Base-by-base conservation (phyloP, 2,797 vertebrate genomes). In the Tamandua tetradactyla region DNA sequence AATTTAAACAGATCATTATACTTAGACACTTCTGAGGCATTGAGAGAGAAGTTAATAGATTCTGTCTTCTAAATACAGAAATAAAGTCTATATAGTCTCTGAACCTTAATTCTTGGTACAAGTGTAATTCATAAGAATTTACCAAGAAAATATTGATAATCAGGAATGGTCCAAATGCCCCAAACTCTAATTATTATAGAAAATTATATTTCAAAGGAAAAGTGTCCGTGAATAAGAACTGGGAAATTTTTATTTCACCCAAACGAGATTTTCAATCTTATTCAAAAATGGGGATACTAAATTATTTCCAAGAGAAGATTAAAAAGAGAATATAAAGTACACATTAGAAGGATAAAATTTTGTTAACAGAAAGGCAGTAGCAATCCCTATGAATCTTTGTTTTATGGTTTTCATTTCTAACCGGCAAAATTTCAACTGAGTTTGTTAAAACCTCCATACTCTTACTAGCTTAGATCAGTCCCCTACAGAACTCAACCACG, bases 361-460 rank as follows among this genome's bases (percentile, higher is more conserved):
- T 82, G 44, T 59, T 83, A 95, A 96, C 42, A 83, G 17, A 78
- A 93, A 83, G 92, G 27, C 68, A 93, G 0, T 64, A 59, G 37
- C 3, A 55, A 79, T 75, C 85, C 61, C n/a, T 64, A 40, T 47
- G 12, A 93, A 74, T 44, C 22, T 82, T 86, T 87, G 61, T 85
- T 79, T 66, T 83, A 52, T 2, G 5, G 61, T 35, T 90, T 92
- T 83, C 30, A 87, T 66, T 91, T 79, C 71, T 59, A 75, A 78
- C 17, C 25, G 40, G 93, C 90, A 97, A 98, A 98, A 97, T 96
- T 89, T 94, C 90, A 82, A 62, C 57, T 91, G 94, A 96, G 84
- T 97, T 97, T 97, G 96, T 96, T 96, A 94, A 97, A 95, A 94
- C 61, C 85, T 92, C 96, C 93, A 96, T 93, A 96, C 66, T 94